phyloP scores from a whole-genome alignment of 1,140 invertebrate species.

The Zophobas atratus region DNA sequence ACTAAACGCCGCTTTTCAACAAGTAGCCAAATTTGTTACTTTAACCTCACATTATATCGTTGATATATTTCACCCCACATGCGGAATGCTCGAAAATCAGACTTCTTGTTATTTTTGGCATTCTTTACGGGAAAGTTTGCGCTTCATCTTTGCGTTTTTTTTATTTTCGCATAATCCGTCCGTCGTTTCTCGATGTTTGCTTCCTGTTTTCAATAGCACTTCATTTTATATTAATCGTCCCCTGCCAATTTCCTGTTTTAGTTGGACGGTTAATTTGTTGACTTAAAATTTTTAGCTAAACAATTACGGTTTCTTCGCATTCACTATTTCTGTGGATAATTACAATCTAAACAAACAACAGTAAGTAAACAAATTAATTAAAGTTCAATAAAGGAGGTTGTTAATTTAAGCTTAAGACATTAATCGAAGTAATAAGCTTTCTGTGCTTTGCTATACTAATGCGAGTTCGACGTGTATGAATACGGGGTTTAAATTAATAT shows the following conservation, averaged over 20 bases:
- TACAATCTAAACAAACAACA: neutral
- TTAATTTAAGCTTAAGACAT: conserved; percentile 32
- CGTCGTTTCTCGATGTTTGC: too few relatives aligned
- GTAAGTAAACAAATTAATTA: conserved; percentile 28
- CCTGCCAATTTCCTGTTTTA: neutral
- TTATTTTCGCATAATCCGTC: too few relatives aligned
- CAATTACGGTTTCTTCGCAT: neutral
- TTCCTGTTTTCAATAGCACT: neutral
- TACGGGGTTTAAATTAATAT: conserved; percentile 37
- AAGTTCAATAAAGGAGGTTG: conserved; percentile 20
- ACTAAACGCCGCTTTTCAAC: too few relatives aligned
- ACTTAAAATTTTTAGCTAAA: neutral
- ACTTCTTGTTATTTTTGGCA: too few relatives aligned
- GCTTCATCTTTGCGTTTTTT: too few relatives aligned
- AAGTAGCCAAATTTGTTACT: too few relatives aligned
- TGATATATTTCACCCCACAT: too few relatives aligned
- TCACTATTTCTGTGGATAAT: neutral
- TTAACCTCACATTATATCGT: too few relatives aligned
- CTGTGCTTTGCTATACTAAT: conserved; percentile 34
- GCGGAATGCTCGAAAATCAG: too few relatives aligned
- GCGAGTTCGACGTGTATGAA: conserved; percentile 36
- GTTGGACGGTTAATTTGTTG: neutral
- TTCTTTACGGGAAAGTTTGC: too few relatives aligned
- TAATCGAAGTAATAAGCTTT: conserved; percentile 39
- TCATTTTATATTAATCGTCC: neutral